Evolutionary conservation across 1,140 invertebrate genomes (phyloP).

Genomic region (Eulimnadia texana): DNA sequence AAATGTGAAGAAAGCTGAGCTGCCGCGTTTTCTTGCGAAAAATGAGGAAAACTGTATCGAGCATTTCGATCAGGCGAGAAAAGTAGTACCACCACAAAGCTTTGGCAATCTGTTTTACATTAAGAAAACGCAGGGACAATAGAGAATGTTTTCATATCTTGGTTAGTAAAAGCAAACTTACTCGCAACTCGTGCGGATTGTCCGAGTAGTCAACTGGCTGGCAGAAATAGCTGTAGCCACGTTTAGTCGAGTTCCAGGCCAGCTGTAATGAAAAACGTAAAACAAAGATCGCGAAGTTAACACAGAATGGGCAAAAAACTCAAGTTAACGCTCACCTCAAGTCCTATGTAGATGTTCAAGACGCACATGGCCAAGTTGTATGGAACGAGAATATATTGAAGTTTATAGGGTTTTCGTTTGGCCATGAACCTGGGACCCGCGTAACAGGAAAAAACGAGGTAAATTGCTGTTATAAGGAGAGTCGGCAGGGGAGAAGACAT

Average conservation of each 20-base stretch:
- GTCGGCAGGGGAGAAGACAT: constrained; percentile 71
- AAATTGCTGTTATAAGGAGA: constrained; percentile 52
- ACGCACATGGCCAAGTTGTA: constrained; percentile 75
- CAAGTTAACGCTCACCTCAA: constrained; percentile 39
- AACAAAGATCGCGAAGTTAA: constrained; percentile 5
- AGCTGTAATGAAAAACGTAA: constrained; percentile 41
- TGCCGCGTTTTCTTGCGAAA: constrained; percentile 74
- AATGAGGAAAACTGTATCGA: constrained; percentile 85
- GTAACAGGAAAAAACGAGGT: constrained; percentile 58
- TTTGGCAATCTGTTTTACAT: constrained; percentile 58
- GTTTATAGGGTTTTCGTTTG: constrained; percentile 57
- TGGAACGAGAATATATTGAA: constrained; percentile 59
- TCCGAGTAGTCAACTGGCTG: constrained; percentile 69
- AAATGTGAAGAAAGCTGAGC: constrained; percentile 76
- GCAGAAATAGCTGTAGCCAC: constrained; percentile 77
- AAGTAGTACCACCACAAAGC: constrained; percentile 96
- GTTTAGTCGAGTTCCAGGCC: constrained; percentile 49
- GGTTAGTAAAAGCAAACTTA: no score
- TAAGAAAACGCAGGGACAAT: constrained; percentile 17
- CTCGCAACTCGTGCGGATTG: constrained; percentile 68
- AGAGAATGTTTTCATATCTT: no score
- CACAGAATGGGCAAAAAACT: constrained; percentile 9
- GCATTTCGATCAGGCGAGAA: constrained; percentile 84
- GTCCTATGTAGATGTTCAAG: constrained; percentile 71
- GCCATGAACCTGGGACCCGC: constrained; percentile 69